Conservation (phyloP, 2,888 invertebrate species). For the Synergus itoensis region DNA sequence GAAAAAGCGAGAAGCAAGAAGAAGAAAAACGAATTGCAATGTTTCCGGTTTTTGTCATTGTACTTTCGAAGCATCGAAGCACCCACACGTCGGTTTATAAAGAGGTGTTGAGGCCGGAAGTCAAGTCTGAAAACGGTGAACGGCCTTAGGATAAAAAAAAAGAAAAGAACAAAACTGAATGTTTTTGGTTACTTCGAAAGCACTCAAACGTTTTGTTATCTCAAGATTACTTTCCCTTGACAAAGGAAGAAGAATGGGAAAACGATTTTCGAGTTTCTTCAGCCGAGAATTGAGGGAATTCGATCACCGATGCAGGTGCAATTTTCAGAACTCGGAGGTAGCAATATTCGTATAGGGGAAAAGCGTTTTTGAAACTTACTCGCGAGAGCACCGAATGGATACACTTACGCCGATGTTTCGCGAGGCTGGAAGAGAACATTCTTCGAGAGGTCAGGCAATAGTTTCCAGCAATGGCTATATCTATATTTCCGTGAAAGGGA, state of each 20-base stretch:
- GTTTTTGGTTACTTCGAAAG: no score
- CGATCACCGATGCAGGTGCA: background rate
- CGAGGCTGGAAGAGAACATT: slow-evolving; percentile 14
- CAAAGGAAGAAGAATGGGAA: background rate
- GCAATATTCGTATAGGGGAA: background rate
- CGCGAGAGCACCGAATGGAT: slow-evolving; percentile 10
- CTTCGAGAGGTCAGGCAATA: slow-evolving; percentile 32
- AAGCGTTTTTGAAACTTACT: slow-evolving; percentile 14
- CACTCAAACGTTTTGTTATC: background rate
- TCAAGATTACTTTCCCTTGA: background rate
- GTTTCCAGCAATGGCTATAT: slow-evolving; percentile 33
- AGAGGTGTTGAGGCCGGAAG: background rate
- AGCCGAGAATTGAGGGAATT: background rate
- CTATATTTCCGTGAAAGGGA: slow-evolving; percentile 43
- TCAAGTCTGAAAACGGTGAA: background rate
- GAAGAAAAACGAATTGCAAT: slow-evolving; percentile 43
- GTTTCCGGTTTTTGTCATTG: slow-evolving; percentile 49
- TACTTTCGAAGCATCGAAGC: slow-evolving; percentile 39
- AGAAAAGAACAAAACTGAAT: no score
- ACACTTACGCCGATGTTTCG: background rate
- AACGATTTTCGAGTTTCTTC: background rate
- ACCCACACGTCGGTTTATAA: background rate
- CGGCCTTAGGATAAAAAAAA: background rate
- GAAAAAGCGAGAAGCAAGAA: slow-evolving; percentile 39
- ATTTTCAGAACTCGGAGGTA: background rate